Evolutionary conservation across 2,113 vertebrate species (phyloP).

Genomic region (Rhinoderma darwinii): DNA sequence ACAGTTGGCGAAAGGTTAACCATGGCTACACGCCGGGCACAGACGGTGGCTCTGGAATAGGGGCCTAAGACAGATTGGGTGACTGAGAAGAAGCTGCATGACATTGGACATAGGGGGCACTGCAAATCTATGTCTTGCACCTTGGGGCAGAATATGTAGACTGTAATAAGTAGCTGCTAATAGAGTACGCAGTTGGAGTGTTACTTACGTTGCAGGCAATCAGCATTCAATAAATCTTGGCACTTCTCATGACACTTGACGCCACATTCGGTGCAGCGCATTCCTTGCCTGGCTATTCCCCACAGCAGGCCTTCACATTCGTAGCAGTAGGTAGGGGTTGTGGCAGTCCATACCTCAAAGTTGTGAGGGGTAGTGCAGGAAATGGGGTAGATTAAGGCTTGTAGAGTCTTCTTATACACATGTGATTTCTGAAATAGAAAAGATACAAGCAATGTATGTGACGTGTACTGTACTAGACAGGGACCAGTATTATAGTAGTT

Average conservation of each 20-base stretch:
- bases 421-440: constrained; percentile 88
- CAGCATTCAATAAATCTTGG: constrained; percentile 95
- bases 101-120: not conserved
- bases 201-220: constrained; percentile 95
- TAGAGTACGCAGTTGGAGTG: not conserved
- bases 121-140: not conserved
- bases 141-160: not conserved
- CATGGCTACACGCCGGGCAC: not conserved
- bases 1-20: not conserved
- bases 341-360: constrained; percentile 97
- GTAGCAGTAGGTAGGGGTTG: constrained; percentile 97
- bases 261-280: constrained; percentile 94
- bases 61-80: not conserved
- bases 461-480: not conserved
- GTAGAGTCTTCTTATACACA: constrained; percentile 97
- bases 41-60: not conserved
- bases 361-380: constrained; percentile 97
- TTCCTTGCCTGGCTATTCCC: constrained; percentile 97
- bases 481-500: not conserved
- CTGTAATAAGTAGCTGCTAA: not conserved
- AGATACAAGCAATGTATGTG: not conserved
- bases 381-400: constrained; percentile 98
- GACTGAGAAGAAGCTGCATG: no score
- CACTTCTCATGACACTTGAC: constrained; percentile 99
- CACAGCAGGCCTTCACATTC: constrained; percentile 96